These are phyloP conservation scores for Chloropsis hardwickii DNA, from an alignment of 2,113 vertebrate species.

Conservation along the genomic window DNA sequence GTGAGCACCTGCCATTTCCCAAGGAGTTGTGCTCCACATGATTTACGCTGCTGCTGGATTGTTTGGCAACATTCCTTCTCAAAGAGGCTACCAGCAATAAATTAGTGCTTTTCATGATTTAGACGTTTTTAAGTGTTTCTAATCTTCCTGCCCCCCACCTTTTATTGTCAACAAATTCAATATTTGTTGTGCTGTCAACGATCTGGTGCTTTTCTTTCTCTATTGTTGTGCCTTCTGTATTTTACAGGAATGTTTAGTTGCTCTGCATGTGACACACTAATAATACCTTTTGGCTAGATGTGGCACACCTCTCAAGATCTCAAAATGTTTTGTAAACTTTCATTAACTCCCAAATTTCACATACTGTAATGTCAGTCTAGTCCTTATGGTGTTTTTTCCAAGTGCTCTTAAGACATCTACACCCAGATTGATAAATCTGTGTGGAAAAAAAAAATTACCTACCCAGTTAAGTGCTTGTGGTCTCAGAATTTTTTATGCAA, in stretches of 20 bases:
- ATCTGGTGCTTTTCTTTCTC: background rate
- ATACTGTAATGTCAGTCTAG: background rate
- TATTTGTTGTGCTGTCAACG: background rate
- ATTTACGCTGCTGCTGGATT: background rate
- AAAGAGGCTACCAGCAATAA: background rate
- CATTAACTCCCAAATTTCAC: background rate
- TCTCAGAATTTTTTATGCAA: background rate
- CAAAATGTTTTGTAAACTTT: slow-evolving; percentile 31
- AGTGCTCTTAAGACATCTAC: background rate
- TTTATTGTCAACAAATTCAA: background rate
- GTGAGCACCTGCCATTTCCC: background rate
- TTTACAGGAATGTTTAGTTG: background rate
- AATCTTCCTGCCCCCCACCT: background rate
- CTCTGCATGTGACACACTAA: background rate
- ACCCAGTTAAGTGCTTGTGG: background rate
- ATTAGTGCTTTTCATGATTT: slow-evolving; percentile 4
- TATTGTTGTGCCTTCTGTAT: background rate
- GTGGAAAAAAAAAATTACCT: background rate
- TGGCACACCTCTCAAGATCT: background rate
- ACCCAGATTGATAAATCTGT: background rate
- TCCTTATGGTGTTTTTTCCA: background rate
- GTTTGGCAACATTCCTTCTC: background rate
- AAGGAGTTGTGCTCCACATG: background rate
- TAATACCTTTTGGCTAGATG: background rate
- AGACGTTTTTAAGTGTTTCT: background rate